These are phyloP conservation scores for Lithobates sylvaticus DNA, from an alignment of 2,797 vertebrate genomes.

Conservation along the genomic window DNA sequence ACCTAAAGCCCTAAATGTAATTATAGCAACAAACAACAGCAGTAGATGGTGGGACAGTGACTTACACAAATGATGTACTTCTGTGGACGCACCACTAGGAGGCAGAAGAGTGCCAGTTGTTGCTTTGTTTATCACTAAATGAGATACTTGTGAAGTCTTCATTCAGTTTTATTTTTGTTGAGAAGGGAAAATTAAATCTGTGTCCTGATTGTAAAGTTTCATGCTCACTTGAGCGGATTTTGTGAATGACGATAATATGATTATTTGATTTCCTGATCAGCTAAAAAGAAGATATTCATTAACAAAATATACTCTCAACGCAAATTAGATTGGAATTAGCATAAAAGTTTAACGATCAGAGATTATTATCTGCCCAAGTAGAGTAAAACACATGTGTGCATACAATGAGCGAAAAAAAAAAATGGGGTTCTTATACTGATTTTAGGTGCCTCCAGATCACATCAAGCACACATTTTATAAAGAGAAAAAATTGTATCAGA, in stretches of 20 bases:
- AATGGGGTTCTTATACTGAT: not conserved
- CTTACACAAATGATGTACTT: no score
- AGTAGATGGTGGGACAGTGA: no score
- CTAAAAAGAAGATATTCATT: conserved; percentile 25
- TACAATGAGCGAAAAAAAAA: not conserved
- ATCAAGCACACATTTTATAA: not conserved
- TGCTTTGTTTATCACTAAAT: not conserved
- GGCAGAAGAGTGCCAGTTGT: conserved; percentile 48
- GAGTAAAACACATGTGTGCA: not conserved
- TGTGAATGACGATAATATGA: conserved; percentile 57
- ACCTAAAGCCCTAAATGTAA: no score
- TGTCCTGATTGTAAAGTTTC: conserved; percentile 46
- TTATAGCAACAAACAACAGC: no score
- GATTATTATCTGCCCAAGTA: not conserved
- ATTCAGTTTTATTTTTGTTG: not conserved
- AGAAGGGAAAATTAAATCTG: conserved; percentile 41
- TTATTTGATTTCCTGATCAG: conserved; percentile 53
- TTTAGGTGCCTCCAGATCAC: not conserved
- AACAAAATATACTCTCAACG: not conserved
- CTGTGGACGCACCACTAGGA: conserved; percentile 2
- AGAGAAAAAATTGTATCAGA: no score
- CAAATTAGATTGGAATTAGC: not conserved
- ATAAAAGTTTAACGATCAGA: not conserved
- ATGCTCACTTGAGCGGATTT: conserved; percentile 37
- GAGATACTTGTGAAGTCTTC: conserved; percentile 5